Base-by-base conservation (phyloP, 2,888 invertebrate species). In the Platypus cylindrus region DNA sequence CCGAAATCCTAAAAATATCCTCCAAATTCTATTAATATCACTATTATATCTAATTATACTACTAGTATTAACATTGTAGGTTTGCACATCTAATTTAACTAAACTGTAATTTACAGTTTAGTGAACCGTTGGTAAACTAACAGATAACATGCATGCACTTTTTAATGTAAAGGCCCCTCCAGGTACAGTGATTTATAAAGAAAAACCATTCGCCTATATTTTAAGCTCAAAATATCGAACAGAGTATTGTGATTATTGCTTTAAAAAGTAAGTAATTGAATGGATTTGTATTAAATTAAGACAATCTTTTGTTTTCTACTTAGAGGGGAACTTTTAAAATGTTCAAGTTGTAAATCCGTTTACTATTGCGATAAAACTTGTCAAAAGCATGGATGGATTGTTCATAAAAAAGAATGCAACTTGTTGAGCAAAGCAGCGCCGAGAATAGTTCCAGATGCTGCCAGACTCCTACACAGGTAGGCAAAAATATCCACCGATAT, bases 321-420 rank as follows among this genome's bases (percentile, higher is more conserved):
- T n/a, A n/a, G n/a, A n/a, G n/a, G n/a, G 30, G 75, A 78, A 53
- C 67, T 86, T 30, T 63, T 73, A 16, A 83, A 83, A 63, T 93
- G 93, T 61, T 78, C 85, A 1, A 78, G 73, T 32, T 93, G 91
- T 62, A 75, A 78, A 36, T 81, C 79, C 52, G 78, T 84, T 1
- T 73, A 77, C 58, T 93, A 91, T 53, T 93, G 93, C 54, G 76
- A 78, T 45, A 70, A 73, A 32, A 59, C 58, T 22, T 93, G 93
- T 59, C 93, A 93, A 62, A 76, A 68, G 56, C 71, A 75, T 48
- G 78, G 80, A 8, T 93, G 91, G 91, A 54, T 59, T 7, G 66
- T 79, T 38, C 91, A 91, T 58, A 89, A 84, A 64, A 64, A 66
- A 53, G 93, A 93, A 66, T 93, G 93, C 56, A 60, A 67, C 17